phyloP scores from a whole-genome alignment of 37 sponge, comb jelly and placozoan species.

The Oscarella lobularis region DNA sequence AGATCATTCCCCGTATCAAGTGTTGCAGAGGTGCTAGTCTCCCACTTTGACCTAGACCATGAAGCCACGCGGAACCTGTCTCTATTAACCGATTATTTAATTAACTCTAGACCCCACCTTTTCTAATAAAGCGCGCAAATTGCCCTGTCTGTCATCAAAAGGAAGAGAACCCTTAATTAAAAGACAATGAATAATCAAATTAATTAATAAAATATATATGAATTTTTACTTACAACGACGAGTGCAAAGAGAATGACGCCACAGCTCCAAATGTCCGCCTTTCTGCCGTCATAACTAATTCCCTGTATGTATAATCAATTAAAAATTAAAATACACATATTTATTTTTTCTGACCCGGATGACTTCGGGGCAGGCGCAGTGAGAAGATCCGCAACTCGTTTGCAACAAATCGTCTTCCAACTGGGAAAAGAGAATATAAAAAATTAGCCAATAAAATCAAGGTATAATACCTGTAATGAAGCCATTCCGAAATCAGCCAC shows the following conservation, averaged over 20 bases:
- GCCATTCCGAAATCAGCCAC: slow-evolving; percentile 99
- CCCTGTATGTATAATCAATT: slow-evolving; percentile 41
- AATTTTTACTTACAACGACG: slow-evolving; percentile 84
- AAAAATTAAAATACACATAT: neutral
- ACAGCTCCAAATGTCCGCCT: slow-evolving; percentile 96
- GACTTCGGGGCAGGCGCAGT: slow-evolving; percentile 96
- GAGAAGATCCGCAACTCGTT: slow-evolving; percentile 67
- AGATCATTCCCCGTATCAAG: slow-evolving; percentile 75
- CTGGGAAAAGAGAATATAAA: neutral
- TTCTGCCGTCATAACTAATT: slow-evolving; percentile 86
- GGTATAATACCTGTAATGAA: slow-evolving; percentile 56
- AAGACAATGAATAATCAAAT: neutral
- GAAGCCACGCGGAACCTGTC: neutral
- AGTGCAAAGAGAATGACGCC: slow-evolving; percentile 93
- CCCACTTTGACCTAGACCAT: slow-evolving; percentile 62
- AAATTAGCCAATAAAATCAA: slow-evolving; percentile 3
- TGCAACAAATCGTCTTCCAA: neutral
- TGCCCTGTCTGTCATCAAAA: slow-evolving; percentile 78
- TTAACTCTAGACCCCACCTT: slow-evolving; percentile 48
- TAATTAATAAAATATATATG: too few species aligned
- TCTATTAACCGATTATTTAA: too few species aligned
- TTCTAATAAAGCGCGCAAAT: slow-evolving; percentile 67
- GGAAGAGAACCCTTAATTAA: slow-evolving; percentile 80
- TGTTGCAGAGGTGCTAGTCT: slow-evolving; percentile 49
- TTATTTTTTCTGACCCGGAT: slow-evolving; percentile 87